A percentile compares a stretch with the other conserved stretches of the same genome.
These are phyloP conservation scores for Parochlus steinenii DNA, from an alignment of 2,888 invertebrate genomes.

Conservation along the genomic window DNA sequence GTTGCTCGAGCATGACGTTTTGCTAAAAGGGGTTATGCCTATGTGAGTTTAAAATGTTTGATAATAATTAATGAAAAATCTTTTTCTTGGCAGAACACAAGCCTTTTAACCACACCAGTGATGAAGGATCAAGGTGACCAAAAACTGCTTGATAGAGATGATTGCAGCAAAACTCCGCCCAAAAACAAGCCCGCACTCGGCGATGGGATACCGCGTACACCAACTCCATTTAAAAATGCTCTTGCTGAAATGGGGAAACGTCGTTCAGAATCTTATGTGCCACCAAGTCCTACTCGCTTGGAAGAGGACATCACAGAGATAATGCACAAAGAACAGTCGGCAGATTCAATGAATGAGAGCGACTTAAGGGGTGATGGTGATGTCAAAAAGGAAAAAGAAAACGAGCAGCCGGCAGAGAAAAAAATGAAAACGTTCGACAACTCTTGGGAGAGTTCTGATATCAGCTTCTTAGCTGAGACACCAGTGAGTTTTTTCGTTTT, in stretches of 20 bases:
- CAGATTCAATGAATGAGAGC: constrained; percentile 29
- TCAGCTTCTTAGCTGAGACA: constrained; percentile 58
- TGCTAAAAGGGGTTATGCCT: no score
- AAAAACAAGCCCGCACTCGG: constrained; percentile 20
- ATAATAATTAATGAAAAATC: not conserved
- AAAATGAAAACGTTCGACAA: constrained; percentile 67
- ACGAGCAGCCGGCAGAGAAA: constrained; percentile 49
- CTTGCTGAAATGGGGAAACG: constrained; percentile 73
- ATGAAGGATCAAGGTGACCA: constrained; percentile 16
- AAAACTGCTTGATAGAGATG: constrained; percentile 17
- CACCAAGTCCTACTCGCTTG: constrained; percentile 57
- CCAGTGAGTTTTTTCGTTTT: constrained; percentile 38
- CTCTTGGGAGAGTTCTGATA: constrained; percentile 49
- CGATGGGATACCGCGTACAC: constrained; percentile 50
- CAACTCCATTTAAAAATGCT: constrained; percentile 89
- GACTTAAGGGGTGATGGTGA: constrained; percentile 20
- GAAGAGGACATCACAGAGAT: constrained; percentile 79
- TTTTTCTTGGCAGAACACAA: constrained; percentile 23
- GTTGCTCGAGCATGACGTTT: no score
- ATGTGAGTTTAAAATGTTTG: no score
- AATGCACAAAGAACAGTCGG: constrained; percentile 63
- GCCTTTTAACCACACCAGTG: constrained; percentile 28
- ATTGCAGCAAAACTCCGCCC: constrained; percentile 22
- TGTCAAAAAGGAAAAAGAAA: constrained; percentile 51
- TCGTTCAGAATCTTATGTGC: constrained; percentile 44